These are phyloP conservation scores for Cepaea hortensis DNA, from an alignment of 2,888 invertebrate species.

Conservation along the genomic window DNA sequence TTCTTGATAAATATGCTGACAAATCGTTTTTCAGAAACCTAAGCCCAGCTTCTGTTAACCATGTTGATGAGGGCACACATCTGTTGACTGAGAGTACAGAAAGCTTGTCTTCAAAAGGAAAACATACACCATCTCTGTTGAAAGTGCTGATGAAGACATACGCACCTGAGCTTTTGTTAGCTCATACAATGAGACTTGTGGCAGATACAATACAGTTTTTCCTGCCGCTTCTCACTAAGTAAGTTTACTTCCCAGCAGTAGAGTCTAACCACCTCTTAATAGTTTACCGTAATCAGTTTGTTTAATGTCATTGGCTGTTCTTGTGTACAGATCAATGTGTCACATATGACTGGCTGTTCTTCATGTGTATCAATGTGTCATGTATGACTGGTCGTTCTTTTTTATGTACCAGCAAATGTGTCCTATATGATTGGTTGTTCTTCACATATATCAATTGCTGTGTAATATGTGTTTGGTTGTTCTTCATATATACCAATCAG, in stretches of 20 bases:
- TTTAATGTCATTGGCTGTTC: too few relatives aligned
- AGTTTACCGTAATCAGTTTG: too few relatives aligned
- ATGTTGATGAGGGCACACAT: constrained; percentile 10
- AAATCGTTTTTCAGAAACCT: constrained; percentile 2
- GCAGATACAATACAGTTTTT: constrained; percentile 50
- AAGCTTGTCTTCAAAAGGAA: not conserved
- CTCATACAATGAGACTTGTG: constrained; percentile 43
- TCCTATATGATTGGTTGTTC: too few relatives aligned
- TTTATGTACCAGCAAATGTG: too few relatives aligned
- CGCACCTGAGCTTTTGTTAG: constrained; percentile 43
- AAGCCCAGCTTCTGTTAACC: not conserved
- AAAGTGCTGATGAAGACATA: constrained; percentile 43
- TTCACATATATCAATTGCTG: too few relatives aligned
- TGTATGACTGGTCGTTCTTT: too few relatives aligned
- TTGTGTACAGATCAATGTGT: too few relatives aligned
- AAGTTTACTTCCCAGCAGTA: not conserved
- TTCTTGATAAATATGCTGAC: not conserved
- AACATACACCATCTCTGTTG: constrained; percentile 45
- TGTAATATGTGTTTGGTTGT: too few relatives aligned
- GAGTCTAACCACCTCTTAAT: too few relatives aligned
- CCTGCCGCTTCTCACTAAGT: constrained; percentile 50
- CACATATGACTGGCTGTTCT: too few relatives aligned
- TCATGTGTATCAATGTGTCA: too few relatives aligned
- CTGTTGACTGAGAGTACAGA: constrained; percentile 19
- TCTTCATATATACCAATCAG: too few relatives aligned